phyloP scores from a whole-genome alignment of 2,888 invertebrate genomes.

The Tinea semifulvella region DNA sequence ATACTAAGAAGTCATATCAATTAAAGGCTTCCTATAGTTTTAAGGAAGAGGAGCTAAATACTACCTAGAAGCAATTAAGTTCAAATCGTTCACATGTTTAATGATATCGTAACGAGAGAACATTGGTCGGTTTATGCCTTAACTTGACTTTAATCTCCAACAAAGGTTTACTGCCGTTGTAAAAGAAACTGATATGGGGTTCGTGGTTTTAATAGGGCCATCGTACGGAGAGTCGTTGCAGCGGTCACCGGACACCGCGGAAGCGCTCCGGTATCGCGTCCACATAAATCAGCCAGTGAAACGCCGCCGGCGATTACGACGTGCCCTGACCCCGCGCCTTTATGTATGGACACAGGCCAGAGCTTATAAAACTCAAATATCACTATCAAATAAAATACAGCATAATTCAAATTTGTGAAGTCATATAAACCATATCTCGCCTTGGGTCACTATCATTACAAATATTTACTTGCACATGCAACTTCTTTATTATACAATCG shows the following conservation, averaged over 20 bases:
- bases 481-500: no score
- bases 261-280: slow-evolving; percentile 53
- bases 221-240: slow-evolving; percentile 23
- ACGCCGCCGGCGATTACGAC: slow-evolving; percentile 36
- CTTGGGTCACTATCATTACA: no score
- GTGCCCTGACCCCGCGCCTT: slow-evolving; percentile 42
- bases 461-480: no score
- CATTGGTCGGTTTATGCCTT: not conserved
- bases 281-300: slow-evolving; percentile 54
- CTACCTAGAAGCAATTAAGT: not conserved
- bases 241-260: slow-evolving; percentile 54
- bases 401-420: no score
- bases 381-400: slow-evolving; percentile 1
- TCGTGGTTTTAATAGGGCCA: slow-evolving; percentile 33
- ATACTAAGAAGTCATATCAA: no score
- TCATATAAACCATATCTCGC: no score
- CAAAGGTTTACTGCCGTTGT: slow-evolving; percentile 9
- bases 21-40: not conserved
- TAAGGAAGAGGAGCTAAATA: no score
- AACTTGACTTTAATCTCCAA: slow-evolving; percentile 8
- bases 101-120: not conserved
- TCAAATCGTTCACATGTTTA: not conserved
- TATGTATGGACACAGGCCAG: slow-evolving; percentile 35
- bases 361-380: slow-evolving; percentile 1
- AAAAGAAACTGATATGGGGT: slow-evolving; percentile 14